Base-by-base conservation (phyloP, 1,140 invertebrate genomes). In the Anastatus disparis region DNA sequence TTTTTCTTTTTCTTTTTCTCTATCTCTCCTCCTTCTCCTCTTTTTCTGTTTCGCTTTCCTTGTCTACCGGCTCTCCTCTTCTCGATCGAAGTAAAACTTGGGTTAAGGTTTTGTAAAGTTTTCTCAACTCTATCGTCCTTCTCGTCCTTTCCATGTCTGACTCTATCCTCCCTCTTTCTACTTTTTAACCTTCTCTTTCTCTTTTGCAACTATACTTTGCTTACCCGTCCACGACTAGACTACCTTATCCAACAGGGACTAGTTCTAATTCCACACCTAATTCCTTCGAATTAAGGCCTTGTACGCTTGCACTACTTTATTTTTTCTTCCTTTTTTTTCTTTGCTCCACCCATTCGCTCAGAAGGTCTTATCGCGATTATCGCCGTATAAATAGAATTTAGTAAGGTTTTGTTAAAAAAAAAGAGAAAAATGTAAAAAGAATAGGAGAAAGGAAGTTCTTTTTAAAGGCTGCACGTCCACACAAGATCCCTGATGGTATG, bases 261-360 rank as follows among this genome's bases (percentile, higher is more conserved):
- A 52, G 22, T 69, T 69, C 67, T 69, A 69, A 69, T 70, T 70
- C 59, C 42, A 4, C 68, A 58, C 50, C 52, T 64, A 64, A 70
- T 71, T 58, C 53, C 44, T n/a, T 0, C 29, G 61, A 65, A 71
- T 71, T 58, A 59, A 58, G 53, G n/a, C 22, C 35, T 70, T n/a
- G n/a, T n/a, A n/a, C n/a, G n/a, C n/a, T n/a, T n/a, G n/a, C n/a
- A n/a, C n/a, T n/a, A n/a, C 2, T 26, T 20, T 22, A n/a, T 1
- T 12, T 20, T 1, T 3, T 6, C 61, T n/a, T 9, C 27, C 1
- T 2, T 27, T 67, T 44, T 46, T 9, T n/a, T 15, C 1, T 15
- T 8, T 2, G 31, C 22, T 10, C 35, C 17, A 17, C 8, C 31
- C 12, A 9, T 10, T 15, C 22, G 24, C 10, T 31, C 17, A 20